These are phyloP conservation scores for Eucidaris tribuloides DNA, from an alignment of 35 echinoderm and acorn worm species.

Conservation along the genomic window DNA sequence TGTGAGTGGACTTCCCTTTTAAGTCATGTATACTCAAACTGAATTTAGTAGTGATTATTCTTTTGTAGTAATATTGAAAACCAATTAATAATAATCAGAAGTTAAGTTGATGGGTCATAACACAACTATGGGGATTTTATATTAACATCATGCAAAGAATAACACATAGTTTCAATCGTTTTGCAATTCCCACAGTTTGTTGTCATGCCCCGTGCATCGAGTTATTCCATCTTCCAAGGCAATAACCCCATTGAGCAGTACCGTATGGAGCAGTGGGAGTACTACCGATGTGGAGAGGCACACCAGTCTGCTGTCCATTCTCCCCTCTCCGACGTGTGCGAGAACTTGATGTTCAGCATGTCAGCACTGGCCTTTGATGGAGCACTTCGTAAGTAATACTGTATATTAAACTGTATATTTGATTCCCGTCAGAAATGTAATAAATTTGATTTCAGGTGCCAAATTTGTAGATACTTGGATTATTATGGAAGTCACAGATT, in stretches of 20 bases:
- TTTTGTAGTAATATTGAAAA: too few relatives aligned
- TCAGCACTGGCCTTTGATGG: slow-evolving; percentile 80
- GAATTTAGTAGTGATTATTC: too few relatives aligned
- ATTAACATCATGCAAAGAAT: neutral
- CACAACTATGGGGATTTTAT: too few relatives aligned
- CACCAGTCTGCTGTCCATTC: slow-evolving; percentile 55
- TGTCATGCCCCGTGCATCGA: slow-evolving; percentile 45
- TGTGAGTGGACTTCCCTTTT: too few relatives aligned
- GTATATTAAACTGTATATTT: too few relatives aligned
- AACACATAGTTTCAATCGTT: neutral
- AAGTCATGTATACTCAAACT: too few relatives aligned
- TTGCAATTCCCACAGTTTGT: slow-evolving; percentile 46
- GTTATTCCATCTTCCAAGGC: slow-evolving; percentile 68
- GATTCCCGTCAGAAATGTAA: too few relatives aligned
- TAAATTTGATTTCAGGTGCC: too few relatives aligned
- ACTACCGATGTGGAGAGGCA: slow-evolving; percentile 82
- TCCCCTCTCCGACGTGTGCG: slow-evolving; percentile 42
- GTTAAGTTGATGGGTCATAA: too few relatives aligned
- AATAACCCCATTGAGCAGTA: slow-evolving; percentile 39
- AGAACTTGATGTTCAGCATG: slow-evolving; percentile 93
- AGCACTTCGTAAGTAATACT: slow-evolving; percentile 74
- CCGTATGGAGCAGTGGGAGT: slow-evolving; percentile 76
- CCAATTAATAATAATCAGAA: too few relatives aligned
- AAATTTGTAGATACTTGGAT: too few relatives aligned
- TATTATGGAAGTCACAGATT: too few relatives aligned